Conservation (phyloP, 2,113 vertebrate species). For the Eretmochelys imbricata region DNA sequence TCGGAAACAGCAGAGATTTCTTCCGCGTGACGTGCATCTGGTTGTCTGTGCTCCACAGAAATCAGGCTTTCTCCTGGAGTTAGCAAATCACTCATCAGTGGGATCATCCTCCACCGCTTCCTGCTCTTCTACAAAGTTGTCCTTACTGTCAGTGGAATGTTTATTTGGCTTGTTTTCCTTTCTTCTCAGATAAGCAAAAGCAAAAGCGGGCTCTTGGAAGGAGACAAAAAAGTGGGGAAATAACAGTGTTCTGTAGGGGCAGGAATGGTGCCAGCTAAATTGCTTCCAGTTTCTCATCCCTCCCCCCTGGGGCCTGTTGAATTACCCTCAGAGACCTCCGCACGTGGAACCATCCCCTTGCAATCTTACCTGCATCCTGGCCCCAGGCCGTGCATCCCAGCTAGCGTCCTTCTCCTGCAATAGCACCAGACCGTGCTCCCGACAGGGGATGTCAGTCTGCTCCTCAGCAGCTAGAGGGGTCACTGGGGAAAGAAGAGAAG, state of each 20-base stretch:
- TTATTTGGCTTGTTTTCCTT: neutral
- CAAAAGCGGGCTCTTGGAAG: neutral
- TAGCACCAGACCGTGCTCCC: neutral
- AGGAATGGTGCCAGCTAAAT: neutral
- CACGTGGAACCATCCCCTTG: neutral
- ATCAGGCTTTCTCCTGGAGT: neutral
- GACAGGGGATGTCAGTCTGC: neutral
- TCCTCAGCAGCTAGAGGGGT: neutral
- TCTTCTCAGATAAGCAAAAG: neutral
- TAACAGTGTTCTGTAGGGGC: neutral
- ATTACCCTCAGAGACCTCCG: neutral
- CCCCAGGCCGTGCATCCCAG: neutral
- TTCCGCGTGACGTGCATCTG: neutral
- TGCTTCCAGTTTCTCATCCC: neutral
- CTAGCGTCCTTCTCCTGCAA: neutral
- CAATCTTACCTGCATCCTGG: neutral
- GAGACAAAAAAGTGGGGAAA: conserved; percentile 6
- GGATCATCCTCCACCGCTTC: neutral
- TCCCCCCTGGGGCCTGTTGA: neutral
- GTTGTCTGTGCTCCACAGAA: conserved; percentile 1
- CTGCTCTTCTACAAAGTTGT: neutral
- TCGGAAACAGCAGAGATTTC: neutral
- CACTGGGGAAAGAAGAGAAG: neutral
- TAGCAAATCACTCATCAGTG: neutral
- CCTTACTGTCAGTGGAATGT: neutral